Evolutionary conservation across 2,888 invertebrate genomes (phyloP).

Genomic region (Tubulanus polymorphus): DNA sequence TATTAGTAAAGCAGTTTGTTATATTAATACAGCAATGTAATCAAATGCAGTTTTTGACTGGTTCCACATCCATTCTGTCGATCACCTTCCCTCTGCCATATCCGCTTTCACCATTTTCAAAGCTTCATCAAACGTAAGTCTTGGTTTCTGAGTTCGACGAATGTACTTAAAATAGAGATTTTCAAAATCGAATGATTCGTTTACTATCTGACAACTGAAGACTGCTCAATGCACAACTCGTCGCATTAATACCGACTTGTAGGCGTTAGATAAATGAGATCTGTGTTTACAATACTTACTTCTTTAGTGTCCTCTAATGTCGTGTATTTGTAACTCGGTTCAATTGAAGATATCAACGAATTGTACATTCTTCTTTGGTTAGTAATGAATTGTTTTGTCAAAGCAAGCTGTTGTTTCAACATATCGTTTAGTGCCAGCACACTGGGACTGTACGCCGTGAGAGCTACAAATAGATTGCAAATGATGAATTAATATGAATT

Average conservation of each 20-base stretch:
- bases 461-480: constrained; percentile 16
- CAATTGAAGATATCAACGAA: constrained; percentile 3
- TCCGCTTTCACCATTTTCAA: constrained; percentile 1
- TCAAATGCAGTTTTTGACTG: too few species aligned
- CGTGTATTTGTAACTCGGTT: constrained; percentile 18
- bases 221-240: too few species aligned
- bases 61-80: too few species aligned
- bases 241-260: too few species aligned
- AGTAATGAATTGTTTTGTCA: constrained; percentile 18
- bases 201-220: too few species aligned
- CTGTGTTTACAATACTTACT: constrained; percentile 12
- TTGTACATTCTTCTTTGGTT: constrained; percentile 16
- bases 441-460: constrained; percentile 24
- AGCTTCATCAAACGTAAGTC: neutral
- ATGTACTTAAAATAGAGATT: neutral
- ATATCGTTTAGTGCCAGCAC: constrained; percentile 23
- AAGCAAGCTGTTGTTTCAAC: constrained; percentile 20
- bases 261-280: too few species aligned
- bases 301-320: constrained; percentile 23
- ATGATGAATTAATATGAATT: too few species aligned
- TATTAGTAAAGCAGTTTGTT: too few species aligned
- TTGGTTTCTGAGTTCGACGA: neutral
- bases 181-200: too few species aligned
- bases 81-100: neutral
- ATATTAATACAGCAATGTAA: too few species aligned